Evolutionary conservation across 30 jellyfish, hydroid and myxozoan species (phyloP).

Genomic region (Rhopilema esculentum): DNA sequence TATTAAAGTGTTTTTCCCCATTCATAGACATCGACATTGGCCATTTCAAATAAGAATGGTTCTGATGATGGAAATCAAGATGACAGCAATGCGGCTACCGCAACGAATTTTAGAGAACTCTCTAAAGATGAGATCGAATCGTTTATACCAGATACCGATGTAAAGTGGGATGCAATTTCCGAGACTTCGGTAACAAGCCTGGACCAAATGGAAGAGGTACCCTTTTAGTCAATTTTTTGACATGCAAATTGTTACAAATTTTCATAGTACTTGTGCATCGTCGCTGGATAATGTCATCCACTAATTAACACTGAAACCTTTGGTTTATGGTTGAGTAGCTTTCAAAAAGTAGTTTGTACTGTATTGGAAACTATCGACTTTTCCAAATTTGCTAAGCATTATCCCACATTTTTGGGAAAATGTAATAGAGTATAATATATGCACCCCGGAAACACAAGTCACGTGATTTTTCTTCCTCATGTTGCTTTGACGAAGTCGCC

Average conservation of each 20-base stretch:
- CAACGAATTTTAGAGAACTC: constrained; percentile 18
- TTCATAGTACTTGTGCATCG: neutral
- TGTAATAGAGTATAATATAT: too few relatives aligned
- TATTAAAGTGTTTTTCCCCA: too few relatives aligned
- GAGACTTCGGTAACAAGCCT: constrained; percentile 53
- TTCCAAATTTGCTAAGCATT: too few relatives aligned
- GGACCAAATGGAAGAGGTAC: constrained; percentile 35
- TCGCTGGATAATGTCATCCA: neutral
- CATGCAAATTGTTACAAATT: neutral
- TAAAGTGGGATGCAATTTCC: constrained; percentile 61
- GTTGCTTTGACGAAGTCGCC: too few relatives aligned
- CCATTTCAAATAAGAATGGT: neutral
- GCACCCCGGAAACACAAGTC: too few relatives aligned
- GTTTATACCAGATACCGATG: constrained; percentile 17
- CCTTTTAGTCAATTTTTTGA: neutral
- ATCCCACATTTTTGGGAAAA: too few relatives aligned
- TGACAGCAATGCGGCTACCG: neutral
- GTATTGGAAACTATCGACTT: too few relatives aligned
- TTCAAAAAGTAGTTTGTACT: too few relatives aligned
- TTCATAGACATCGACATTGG: neutral
- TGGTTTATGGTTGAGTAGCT: too few relatives aligned
- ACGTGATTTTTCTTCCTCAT: too few relatives aligned
- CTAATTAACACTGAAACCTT: too few relatives aligned
- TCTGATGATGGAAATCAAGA: neutral
- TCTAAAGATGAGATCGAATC: constrained; percentile 49